Evolutionary conservation across 2,113 vertebrate genomes (phyloP), one percentile per base, ranked within the genome.

Genomic region (Datnioides undecimradiatus): DNA sequence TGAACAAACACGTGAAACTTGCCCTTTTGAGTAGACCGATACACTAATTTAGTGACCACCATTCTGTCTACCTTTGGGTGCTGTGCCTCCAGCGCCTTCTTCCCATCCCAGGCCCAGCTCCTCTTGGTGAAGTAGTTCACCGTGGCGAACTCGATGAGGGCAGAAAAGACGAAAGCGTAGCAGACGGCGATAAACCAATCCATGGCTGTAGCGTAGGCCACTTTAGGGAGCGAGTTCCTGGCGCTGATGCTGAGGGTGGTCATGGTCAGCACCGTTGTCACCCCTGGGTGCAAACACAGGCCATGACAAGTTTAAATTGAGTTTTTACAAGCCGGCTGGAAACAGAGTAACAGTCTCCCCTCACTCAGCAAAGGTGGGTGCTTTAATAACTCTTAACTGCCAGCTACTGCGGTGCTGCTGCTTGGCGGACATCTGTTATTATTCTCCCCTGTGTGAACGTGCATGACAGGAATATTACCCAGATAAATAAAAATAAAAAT

Each of bases 151-250:
- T 99, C 98, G 38, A 99, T 99, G 82, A 99, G 93, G 3, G 98
- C 97, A 0, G 97, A 99, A 87, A 99, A 99, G 34, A 99, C 98
- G 12, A 99, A 99, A 8, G 97, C 97, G 6, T 99, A 98, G 90
- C 97, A 99, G 58, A 99, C 97, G 4, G 98, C 98, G 17, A 99
- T 99, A 90, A 99, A 99, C 98, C 98, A 99, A 92, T 99, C 98
- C 98, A 99, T 99, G 48, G 98, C 98, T 0, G 98, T 99, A 6
- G 98, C 98, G 0, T 99, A 99, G 59, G 98, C 97, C 93, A 99
- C 98, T 92, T 99, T 99, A 23, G 98, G 98, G 82, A 99, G 94
- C 1, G 98, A 99, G 93, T 98, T 99, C 70, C 97, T 95, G 77
- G 98, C 98, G 40, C 98, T 99, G 93, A 99, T 99, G 88, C 98